A percentile compares a stretch with the other conserved stretches of the same genome.
Evolutionary conservation across 1,140 invertebrate species (phyloP).

Genomic region (Drosophila burlai): DNA sequence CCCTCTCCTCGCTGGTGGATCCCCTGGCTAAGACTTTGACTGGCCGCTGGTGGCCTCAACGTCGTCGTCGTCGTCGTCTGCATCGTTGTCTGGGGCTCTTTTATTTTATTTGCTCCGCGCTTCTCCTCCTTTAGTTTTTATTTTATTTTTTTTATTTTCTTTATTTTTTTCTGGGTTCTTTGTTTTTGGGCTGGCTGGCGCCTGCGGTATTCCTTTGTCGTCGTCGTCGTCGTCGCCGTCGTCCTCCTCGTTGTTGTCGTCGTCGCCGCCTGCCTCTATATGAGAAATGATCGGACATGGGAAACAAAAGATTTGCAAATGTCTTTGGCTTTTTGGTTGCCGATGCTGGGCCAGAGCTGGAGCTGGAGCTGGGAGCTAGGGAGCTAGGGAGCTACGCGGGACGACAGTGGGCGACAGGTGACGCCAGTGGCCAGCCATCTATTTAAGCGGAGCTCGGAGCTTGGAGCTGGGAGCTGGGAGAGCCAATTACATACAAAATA

Average conservation of each 20-base stretch:
- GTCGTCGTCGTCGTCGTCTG: slow-evolving; percentile 47
- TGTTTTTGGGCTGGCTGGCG: slow-evolving; percentile 79
- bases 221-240: slow-evolving; percentile 38
- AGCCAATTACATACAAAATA: slow-evolving; percentile 83
- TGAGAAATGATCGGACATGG: slow-evolving; percentile 85
- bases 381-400: slow-evolving; percentile 31
- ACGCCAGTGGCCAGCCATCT: slow-evolving; percentile 70
- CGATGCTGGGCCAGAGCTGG: slow-evolving; percentile 33
- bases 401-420: slow-evolving; percentile 73
- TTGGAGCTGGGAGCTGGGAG: background rate
- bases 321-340: slow-evolving; percentile 81
- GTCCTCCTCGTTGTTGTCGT: slow-evolving; percentile 14
- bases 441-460: slow-evolving; percentile 51
- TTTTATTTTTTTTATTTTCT: slow-evolving; percentile 21
- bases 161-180: slow-evolving; percentile 26
- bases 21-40: slow-evolving; percentile 25
- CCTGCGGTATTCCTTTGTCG: slow-evolving; percentile 85
- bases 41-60: slow-evolving; percentile 56
- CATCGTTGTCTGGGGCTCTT: slow-evolving; percentile 50
- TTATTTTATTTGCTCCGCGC: slow-evolving; percentile 34
- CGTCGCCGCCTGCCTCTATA: slow-evolving; percentile 66
- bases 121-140: slow-evolving; percentile 33
- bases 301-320: slow-evolving; percentile 85
- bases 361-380: slow-evolving; percentile 10
- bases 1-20: background rate